These are phyloP conservation scores for Cinara cedri DNA, from an alignment of 2,888 invertebrate genomes.

Conservation along the genomic window DNA sequence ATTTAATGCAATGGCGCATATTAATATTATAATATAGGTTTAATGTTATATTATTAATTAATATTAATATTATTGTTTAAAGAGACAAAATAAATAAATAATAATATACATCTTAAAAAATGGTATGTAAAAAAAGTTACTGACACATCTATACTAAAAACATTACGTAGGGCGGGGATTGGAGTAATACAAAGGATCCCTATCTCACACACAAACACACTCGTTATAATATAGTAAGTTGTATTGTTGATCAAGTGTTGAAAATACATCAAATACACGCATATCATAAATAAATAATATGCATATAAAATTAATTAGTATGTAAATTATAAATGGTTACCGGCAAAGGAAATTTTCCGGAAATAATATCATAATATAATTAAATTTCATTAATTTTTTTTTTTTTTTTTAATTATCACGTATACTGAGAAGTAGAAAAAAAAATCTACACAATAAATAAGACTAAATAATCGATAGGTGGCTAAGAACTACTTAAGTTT, in stretches of 20 bases:
- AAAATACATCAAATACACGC: not conserved
- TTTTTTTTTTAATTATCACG: conserved; percentile 52
- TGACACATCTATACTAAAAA: conserved; percentile 45
- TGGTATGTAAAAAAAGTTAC: conserved; percentile 48
- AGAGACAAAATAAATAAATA: conserved; percentile 49
- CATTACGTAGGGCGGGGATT: conserved; percentile 16
- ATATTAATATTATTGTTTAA: conserved; percentile 41
- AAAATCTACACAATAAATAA: conserved; percentile 56
- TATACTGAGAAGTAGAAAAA: conserved; percentile 55
- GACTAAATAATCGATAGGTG: conserved; percentile 54
- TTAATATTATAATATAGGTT: conserved; percentile 36
- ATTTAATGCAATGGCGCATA: conserved; percentile 53
- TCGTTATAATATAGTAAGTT: conserved; percentile 26
- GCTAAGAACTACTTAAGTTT: conserved; percentile 46
- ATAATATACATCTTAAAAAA: conserved; percentile 56
- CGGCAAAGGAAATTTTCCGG: conserved; percentile 44
- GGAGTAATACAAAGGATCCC: conserved; percentile 30
- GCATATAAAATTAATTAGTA: conserved; percentile 14
- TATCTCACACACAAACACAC: conserved; percentile 22
- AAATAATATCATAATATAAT: conserved; percentile 43
- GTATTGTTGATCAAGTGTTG: conserved; percentile 35
- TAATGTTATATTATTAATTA: conserved; percentile 33
- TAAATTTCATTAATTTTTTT: conserved; percentile 47
- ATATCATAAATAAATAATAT: not conserved
- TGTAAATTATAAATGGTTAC: not conserved